These are phyloP conservation scores for Pocillopora verrucosa DNA, from an alignment of 64 coral and sea anemone genomes.

Conservation along the genomic window DNA sequence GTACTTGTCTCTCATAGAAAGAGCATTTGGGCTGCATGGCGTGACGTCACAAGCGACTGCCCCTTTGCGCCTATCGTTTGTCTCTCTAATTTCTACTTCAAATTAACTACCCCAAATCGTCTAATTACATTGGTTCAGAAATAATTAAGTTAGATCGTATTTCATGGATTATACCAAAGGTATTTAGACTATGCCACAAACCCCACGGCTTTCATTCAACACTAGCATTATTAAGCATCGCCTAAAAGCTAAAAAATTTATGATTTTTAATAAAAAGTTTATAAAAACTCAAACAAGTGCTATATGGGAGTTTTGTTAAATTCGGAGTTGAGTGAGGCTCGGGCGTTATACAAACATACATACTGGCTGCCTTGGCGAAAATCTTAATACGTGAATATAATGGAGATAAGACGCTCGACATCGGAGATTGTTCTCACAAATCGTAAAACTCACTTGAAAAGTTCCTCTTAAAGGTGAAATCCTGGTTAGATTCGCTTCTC, in stretches of 20 bases:
- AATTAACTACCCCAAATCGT: constrained; percentile 84
- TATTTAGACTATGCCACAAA: constrained; percentile 10
- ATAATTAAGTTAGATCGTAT: constrained; percentile 89
- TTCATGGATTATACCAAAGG: constrained; percentile 33
- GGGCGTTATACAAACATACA: constrained; percentile 24
- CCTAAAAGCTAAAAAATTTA: neutral
- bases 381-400: constrained; percentile 1
- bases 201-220: neutral
- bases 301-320: neutral
- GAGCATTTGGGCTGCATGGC: constrained; percentile 1
- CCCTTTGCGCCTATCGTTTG: neutral
- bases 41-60: constrained; percentile 71
- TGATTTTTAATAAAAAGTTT: neutral
- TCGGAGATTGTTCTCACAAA: neutral
- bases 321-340: neutral
- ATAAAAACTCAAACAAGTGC: neutral
- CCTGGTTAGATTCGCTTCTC: neutral
- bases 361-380: constrained; percentile 14
- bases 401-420: constrained; percentile 25
- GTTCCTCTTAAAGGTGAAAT: neutral
- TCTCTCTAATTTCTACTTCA: constrained; percentile 59
- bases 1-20: constrained; percentile 35
- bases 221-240: neutral
- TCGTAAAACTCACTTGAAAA: constrained; percentile 25
- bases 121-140: constrained; percentile 87